Evolutionary conservation across 30 jellyfish, hydroid and myxozoan genomes (phyloP).

Genomic region (Mastigias papua): DNA sequence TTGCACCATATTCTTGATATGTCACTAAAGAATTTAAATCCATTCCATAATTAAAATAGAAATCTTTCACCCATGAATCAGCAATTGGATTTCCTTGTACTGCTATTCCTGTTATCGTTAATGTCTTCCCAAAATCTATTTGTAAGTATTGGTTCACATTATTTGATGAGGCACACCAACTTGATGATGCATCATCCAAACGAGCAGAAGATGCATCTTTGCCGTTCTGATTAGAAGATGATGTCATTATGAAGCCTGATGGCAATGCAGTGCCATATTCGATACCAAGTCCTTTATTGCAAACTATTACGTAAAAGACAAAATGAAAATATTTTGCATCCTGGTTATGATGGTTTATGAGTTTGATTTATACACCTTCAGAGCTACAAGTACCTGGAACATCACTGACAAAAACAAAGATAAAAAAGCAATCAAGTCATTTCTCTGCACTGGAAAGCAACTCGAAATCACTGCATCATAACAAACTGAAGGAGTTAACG

Average conservation of each 20-base stretch:
- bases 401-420: too few relatives aligned
- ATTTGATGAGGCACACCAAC: slow-evolving; percentile 37
- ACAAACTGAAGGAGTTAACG: too few relatives aligned
- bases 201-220: slow-evolving; percentile 36
- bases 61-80: slow-evolving; percentile 64
- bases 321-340: too few relatives aligned
- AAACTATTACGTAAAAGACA: too few relatives aligned
- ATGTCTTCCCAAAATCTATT: slow-evolving; percentile 60
- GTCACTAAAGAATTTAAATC: slow-evolving; percentile 28
- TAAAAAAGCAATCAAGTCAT: too few relatives aligned
- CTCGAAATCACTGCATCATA: too few relatives aligned
- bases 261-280: slow-evolving; percentile 65
- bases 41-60: slow-evolving; percentile 61
- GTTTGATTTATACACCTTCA: too few relatives aligned
- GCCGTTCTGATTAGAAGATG: slow-evolving; percentile 30
- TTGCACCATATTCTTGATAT: slow-evolving; percentile 39
- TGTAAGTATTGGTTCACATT: slow-evolving; percentile 41
- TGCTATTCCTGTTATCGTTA: slow-evolving; percentile 70
- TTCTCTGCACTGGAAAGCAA: too few relatives aligned
- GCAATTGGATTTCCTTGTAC: slow-evolving; percentile 64
- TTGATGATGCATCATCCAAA: slow-evolving; percentile 24
- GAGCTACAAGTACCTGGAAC: too few relatives aligned
- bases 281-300: slow-evolving; percentile 64
- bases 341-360: too few relatives aligned
- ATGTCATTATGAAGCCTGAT: slow-evolving; percentile 46